Conservation (phyloP, 2,113 vertebrate species). For the Actinemys pallida region DNA sequence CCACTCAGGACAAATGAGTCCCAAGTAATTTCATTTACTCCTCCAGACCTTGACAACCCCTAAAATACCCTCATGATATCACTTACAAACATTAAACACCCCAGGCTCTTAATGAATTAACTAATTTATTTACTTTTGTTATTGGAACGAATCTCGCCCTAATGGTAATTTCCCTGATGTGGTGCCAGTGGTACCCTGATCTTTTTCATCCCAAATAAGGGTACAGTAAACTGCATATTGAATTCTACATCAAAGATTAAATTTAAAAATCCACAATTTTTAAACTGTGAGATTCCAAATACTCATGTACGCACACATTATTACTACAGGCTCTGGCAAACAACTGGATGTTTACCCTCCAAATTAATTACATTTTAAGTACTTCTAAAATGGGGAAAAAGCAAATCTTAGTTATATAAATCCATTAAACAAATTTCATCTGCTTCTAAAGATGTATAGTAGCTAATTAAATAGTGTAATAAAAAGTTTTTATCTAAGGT, state of each 20-base stretch:
- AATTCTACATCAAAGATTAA: neutral
- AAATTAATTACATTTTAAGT: conserved; percentile 31
- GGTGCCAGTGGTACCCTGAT: neutral
- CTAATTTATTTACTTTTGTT: neutral
- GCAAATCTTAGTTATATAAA: neutral
- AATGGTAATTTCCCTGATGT: neutral
- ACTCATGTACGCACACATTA: neutral
- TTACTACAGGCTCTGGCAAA: neutral
- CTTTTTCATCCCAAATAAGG: neutral
- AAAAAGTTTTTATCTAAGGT: conserved; percentile 16
- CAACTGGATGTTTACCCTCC: neutral
- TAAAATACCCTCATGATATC: neutral
- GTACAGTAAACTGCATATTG: neutral
- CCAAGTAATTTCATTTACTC: neutral
- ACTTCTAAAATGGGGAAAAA: neutral
- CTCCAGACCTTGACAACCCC: neutral
- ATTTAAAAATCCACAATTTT: neutral
- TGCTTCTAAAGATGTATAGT: neutral
- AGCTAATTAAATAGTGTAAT: conserved; percentile 1
- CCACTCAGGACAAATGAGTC: neutral
- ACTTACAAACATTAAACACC: neutral
- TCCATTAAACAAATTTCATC: neutral
- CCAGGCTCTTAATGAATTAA: neutral
- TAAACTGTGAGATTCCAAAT: neutral
- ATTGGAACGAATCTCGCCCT: neutral